phyloP scores from a whole-genome alignment of 2,797 vertebrate genomes.

The Phyllotis vaccarum region DNA sequence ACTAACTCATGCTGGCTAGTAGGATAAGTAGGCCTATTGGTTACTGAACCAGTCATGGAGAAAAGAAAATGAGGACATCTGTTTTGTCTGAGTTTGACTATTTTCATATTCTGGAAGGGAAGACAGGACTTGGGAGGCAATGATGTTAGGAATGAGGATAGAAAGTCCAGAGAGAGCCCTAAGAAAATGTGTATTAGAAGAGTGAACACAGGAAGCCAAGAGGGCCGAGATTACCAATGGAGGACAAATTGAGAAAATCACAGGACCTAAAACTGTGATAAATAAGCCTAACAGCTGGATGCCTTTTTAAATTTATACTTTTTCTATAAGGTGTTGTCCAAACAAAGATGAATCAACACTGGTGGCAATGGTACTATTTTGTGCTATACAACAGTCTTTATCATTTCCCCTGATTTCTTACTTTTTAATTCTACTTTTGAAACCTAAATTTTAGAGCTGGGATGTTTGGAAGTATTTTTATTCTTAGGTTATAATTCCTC shows the following conservation, averaged over 20 bases:
- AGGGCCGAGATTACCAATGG: background rate
- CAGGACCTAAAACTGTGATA: background rate
- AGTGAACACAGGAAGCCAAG: constrained; percentile 5
- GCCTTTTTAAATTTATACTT: background rate
- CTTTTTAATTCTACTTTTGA: constrained; percentile 33
- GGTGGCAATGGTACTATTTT: background rate
- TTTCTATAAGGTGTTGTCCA: constrained; percentile 8
- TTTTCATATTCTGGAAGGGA: constrained; percentile 16
- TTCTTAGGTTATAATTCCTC: constrained; percentile 9
- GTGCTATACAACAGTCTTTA: background rate
- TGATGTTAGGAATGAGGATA: constrained; percentile 17
- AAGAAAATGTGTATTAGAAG: constrained; percentile 14
- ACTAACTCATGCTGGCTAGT: background rate
- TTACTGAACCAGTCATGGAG: background rate
- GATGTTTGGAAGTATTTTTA: constrained; percentile 56
- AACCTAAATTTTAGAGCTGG: constrained; percentile 8
- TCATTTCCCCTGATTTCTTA: constrained; percentile 4
- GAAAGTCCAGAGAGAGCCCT: background rate
- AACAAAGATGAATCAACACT: constrained; percentile 27
- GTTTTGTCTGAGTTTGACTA: background rate
- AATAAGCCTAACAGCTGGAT: background rate
- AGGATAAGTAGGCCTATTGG: constrained; percentile 13
- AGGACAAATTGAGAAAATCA: background rate
- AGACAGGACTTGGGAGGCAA: constrained; percentile 24
- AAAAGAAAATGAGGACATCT: constrained; percentile 29